phyloP scores from a whole-genome alignment of 1,140 invertebrate species.

The Atopsyche davidsoni region DNA sequence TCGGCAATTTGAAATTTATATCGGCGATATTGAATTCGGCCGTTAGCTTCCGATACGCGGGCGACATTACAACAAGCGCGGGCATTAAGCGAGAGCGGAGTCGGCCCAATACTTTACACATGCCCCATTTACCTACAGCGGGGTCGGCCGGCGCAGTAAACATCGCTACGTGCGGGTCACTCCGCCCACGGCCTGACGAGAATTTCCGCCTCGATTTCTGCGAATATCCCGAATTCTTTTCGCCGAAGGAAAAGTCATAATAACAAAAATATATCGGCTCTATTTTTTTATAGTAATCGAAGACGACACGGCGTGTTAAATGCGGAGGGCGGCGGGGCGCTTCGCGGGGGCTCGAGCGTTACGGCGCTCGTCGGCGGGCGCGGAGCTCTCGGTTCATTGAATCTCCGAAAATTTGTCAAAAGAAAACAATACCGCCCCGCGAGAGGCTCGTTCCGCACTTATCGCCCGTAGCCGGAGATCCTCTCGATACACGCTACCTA shows the following conservation, averaged over 20 bases:
- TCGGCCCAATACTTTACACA: constrained; percentile 30
- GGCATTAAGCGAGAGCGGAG: constrained; percentile 28
- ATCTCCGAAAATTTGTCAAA: constrained; percentile 15
- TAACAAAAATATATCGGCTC: constrained; percentile 27
- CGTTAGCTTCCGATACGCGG: constrained; percentile 22
- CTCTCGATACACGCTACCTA: background rate
- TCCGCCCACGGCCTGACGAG: background rate
- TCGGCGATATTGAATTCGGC: constrained; percentile 17
- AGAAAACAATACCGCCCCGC: constrained; percentile 13
- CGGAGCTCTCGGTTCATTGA: constrained; percentile 18
- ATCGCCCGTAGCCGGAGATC: background rate
- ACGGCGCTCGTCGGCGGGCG: constrained; percentile 14
- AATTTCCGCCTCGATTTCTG: background rate
- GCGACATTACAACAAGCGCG: constrained; percentile 22
- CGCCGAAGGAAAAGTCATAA: constrained; percentile 16
- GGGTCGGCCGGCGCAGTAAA: constrained; percentile 20
- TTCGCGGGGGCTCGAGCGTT: too few species aligned
- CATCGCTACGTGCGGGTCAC: constrained; percentile 19
- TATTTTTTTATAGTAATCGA: constrained; percentile 29
- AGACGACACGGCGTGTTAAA: too few species aligned
- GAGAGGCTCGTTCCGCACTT: background rate
- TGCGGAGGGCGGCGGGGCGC: too few species aligned
- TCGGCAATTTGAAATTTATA: constrained; percentile 20
- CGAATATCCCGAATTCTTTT: constrained; percentile 24
- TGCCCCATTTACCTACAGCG: constrained; percentile 28